These are phyloP conservation scores for Takifugu ocellatus DNA, from an alignment of 2,797 vertebrate species.

Conservation along the genomic window DNA sequence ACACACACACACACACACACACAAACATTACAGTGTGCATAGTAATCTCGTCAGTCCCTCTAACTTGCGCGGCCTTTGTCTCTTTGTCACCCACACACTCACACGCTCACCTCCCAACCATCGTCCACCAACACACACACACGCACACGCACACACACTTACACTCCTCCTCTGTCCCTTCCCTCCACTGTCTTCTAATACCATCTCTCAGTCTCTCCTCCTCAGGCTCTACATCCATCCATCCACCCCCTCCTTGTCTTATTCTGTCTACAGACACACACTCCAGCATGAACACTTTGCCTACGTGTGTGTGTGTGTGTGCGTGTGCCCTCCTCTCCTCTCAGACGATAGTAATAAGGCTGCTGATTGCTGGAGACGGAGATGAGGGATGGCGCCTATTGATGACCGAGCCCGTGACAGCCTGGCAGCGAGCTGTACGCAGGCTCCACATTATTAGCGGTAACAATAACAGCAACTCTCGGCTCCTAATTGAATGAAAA, in stretches of 20 bases:
- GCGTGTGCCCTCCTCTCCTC: slow-evolving; percentile 27
- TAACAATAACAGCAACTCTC: slow-evolving; percentile 64
- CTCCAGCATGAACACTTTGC: neutral
- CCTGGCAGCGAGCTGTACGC: slow-evolving; percentile 41
- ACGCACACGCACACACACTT: slow-evolving; percentile 7
- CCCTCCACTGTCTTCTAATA: slow-evolving; percentile 48
- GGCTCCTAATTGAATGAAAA: slow-evolving; percentile 69
- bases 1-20: slow-evolving; percentile 22
- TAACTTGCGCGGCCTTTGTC: slow-evolving; percentile 40
- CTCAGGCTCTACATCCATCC: slow-evolving; percentile 63
- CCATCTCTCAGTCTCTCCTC: slow-evolving; percentile 57
- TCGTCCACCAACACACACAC: slow-evolving; percentile 26
- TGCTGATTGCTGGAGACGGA: slow-evolving; percentile 63
- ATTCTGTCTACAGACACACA: slow-evolving; percentile 24
- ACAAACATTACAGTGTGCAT: slow-evolving; percentile 33
- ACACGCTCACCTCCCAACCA: slow-evolving; percentile 38
- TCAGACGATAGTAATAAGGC: slow-evolving; percentile 64
- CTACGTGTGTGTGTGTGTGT: neutral
- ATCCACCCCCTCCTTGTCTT: slow-evolving; percentile 45
- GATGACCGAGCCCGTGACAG: slow-evolving; percentile 64
- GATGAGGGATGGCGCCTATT: slow-evolving; percentile 58
- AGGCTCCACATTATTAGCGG: slow-evolving; percentile 65
- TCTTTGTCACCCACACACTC: slow-evolving; percentile 42
- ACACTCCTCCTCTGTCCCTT: slow-evolving; percentile 42
- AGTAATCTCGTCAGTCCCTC: slow-evolving; percentile 61